Conservation (phyloP, 2,888 invertebrate species). For the Mayetiola destructor region DNA sequence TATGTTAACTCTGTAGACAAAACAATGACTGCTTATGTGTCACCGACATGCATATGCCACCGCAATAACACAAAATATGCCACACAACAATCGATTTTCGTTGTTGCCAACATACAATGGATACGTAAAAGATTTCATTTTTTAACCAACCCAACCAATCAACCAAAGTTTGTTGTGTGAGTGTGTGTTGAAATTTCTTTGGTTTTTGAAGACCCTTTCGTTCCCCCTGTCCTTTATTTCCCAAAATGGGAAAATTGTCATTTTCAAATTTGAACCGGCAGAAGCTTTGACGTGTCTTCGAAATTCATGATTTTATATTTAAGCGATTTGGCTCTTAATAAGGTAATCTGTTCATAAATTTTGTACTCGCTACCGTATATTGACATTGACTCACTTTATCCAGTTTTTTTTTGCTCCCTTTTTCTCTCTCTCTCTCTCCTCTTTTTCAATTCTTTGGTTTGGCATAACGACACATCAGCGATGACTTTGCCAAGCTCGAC, state of each 20-base stretch:
- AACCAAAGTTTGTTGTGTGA: not conserved
- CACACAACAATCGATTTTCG: not conserved
- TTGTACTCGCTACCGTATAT: too few relatives aligned
- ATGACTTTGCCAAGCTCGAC: not conserved
- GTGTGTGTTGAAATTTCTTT: not conserved
- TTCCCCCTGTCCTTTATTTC: too few relatives aligned
- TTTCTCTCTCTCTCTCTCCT: not conserved
- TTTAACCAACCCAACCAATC: too few relatives aligned
- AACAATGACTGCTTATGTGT: slow-evolving; percentile 10
- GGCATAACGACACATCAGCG: not conserved
- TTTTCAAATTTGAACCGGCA: not conserved
- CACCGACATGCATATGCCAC: slow-evolving; percentile 4
- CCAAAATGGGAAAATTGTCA: not conserved
- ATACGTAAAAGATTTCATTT: too few relatives aligned
- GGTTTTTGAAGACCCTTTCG: not conserved
- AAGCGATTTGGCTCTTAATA: not conserved
- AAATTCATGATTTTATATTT: not conserved
- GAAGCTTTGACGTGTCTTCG: not conserved
- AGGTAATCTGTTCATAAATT: too few relatives aligned
- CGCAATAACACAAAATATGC: not conserved
- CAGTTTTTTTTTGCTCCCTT: too few relatives aligned
- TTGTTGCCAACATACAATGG: not conserved
- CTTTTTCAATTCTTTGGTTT: not conserved
- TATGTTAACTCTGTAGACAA: not conserved
- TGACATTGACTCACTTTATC: too few relatives aligned